phyloP scores from a whole-genome alignment of 2,888 invertebrate species.

The Pharmacophagus antenor region DNA sequence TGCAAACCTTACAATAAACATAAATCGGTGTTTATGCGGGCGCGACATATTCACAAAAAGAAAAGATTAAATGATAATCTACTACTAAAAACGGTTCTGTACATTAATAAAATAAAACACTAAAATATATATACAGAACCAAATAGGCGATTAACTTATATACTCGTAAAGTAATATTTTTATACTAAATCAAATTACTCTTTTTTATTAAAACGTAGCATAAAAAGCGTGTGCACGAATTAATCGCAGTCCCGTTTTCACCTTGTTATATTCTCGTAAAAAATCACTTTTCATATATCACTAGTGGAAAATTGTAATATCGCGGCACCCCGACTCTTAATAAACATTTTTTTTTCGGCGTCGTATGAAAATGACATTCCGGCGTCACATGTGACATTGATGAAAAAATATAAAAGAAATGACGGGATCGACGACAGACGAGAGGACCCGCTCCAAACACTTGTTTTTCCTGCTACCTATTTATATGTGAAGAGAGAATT shows the following conservation, averaged over 20 bases:
- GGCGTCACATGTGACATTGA: conserved; percentile 81
- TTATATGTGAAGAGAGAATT: conserved; percentile 25
- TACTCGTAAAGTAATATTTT: neutral
- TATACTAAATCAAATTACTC: conserved; percentile 22
- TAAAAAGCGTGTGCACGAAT: conserved; percentile 52
- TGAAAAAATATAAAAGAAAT: conserved; percentile 80
- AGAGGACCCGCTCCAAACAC: conserved; percentile 28
- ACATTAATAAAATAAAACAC: too few species aligned
- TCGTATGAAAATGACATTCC: conserved; percentile 78
- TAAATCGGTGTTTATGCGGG: too few species aligned
- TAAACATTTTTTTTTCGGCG: conserved; percentile 75
- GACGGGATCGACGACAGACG: conserved; percentile 62
- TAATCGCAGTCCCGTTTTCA: conserved; percentile 65
- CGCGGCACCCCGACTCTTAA: conserved; percentile 69
- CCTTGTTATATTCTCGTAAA: conserved; percentile 79
- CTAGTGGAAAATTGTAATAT: conserved; percentile 79
- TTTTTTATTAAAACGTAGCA: conserved; percentile 44
- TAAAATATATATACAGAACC: too few species aligned
- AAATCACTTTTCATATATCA: conserved; percentile 80
- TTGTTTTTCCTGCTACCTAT: conserved; percentile 25
- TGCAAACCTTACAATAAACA: too few species aligned
- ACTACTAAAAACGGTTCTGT: too few species aligned
- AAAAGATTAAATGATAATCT: too few species aligned
- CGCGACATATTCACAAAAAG: too few species aligned
- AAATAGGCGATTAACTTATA: too few species aligned